Evolutionary conservation across 2,113 vertebrate species (phyloP), one percentile per base, ranked within the genome.

Genomic region (Notarius quadriscutis): DNA sequence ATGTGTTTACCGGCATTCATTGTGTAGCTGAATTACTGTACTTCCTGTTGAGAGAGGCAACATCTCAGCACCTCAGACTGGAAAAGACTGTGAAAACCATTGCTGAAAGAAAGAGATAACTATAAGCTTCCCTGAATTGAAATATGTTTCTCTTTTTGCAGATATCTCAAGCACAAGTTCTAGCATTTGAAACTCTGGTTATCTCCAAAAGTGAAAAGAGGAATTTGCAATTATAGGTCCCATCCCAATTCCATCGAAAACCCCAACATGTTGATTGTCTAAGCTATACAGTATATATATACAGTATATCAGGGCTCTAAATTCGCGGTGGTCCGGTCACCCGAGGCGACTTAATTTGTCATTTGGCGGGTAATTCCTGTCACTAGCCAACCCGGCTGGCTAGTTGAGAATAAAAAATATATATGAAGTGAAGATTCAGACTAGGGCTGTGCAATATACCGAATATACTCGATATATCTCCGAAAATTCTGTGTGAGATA

Each of bases 1-100:
- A 86, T 87, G 79, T 65, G 71, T 88, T 87, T 80, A 88, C 83
- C 71, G 81, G 79, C 80, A 81, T 63, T 81, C 77, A 86, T 88
- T 90, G 91, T 89, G 80, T 84, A 25, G 53, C 83, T 87, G 77
- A 78, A 86, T 89, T 87, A 91, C 79, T 89, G 88, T 87, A 91
- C 81, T 91, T 91, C 89, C 90, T 87, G 85, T 85, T 78, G 60
- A 84, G 81, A 74, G 14, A 75, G 69, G 71, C 60, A 25, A 82
- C 48, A 84, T 86, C 65, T 63, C 74, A 63, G 83, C 58, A 51
- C 9, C 41, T 84, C 17, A 20, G 57, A 41, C 71, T n/a, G 65
- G 83, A 62, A 79, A 11, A n/a, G 63, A 5, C 62, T n/a, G 8
- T 22, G 22, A 27, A 65, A 65, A 65, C 63, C 63, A 9, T 65